Evolutionary conservation across 2,888 invertebrate genomes (phyloP).

Genomic region (Strigamia crassipes): DNA sequence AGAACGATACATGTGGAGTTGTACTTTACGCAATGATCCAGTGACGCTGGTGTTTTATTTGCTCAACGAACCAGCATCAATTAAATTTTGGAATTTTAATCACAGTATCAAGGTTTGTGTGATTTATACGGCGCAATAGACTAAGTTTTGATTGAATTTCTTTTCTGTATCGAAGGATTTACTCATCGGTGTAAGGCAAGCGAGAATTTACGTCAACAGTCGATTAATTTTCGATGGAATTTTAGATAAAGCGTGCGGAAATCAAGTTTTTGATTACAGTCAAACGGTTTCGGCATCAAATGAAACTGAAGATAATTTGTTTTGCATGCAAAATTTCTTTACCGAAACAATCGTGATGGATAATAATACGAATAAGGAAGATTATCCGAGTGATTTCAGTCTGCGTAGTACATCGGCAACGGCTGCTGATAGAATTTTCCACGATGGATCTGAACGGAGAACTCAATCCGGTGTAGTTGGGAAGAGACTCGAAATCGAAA

Average conservation of each 20-base stretch:
- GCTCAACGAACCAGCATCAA: background rate
- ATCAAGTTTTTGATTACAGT: conserved; percentile 48
- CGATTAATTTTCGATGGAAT: conserved; percentile 41
- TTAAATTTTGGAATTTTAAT: conserved; percentile 47
- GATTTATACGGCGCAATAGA: background rate
- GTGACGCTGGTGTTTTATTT: conserved; percentile 14
- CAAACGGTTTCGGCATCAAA: background rate
- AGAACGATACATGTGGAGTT: conserved; percentile 47
- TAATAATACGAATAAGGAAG: background rate
- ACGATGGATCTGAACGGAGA: background rate
- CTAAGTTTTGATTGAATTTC: background rate
- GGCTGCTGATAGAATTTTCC: background rate
- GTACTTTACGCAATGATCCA: conserved; percentile 10
- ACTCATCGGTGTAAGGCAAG: conserved; percentile 43
- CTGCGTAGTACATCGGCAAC: background rate
- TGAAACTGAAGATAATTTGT: background rate
- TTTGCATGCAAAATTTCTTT: background rate
- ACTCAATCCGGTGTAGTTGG: background rate
- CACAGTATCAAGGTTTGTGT: conserved; percentile 44
- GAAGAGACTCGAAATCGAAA: background rate
- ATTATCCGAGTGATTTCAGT: background rate
- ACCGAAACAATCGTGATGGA: background rate
- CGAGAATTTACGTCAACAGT: background rate
- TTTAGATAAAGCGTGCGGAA: conserved; percentile 47
- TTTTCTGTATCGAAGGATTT: conserved; percentile 27